Evolutionary conservation across 2,888 invertebrate species (phyloP).

Genomic region (Scaptomyza polygonia): DNA sequence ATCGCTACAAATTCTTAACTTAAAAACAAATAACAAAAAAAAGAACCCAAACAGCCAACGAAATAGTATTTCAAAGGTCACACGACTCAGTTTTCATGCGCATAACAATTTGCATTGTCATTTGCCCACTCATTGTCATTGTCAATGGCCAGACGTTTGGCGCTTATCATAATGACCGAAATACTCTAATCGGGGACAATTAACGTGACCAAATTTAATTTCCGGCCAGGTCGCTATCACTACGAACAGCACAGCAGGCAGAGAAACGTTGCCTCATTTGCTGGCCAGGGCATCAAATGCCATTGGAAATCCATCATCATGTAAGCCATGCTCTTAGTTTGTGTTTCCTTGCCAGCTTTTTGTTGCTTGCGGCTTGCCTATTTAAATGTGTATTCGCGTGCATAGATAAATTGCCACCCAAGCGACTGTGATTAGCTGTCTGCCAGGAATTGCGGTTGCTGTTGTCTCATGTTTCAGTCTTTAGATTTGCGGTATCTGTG

Average conservation of each 20-base stretch:
- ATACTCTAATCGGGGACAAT: constrained; percentile 75
- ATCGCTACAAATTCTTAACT: constrained; percentile 34
- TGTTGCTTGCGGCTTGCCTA: constrained; percentile 33
- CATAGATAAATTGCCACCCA: constrained; percentile 59
- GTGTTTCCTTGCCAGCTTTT: constrained; percentile 26
- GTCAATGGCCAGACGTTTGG: constrained; percentile 48
- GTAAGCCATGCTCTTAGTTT: constrained; percentile 52
- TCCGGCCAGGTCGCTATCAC: constrained; percentile 71
- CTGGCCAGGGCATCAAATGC: constrained; percentile 46
- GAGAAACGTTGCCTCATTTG: constrained; percentile 41
- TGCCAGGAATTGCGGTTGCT: constrained; percentile 31
- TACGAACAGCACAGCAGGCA: constrained; percentile 10
- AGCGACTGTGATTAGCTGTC: constrained; percentile 49
- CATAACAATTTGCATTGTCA: neutral
- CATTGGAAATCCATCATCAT: constrained; percentile 77
- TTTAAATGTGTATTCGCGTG: constrained; percentile 57
- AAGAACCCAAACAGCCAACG: constrained; percentile 16
- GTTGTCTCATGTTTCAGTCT: constrained; percentile 36
- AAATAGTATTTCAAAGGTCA: constrained; percentile 13
- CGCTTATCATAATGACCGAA: constrained; percentile 76
- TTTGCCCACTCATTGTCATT: constrained; percentile 45
- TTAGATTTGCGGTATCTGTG: constrained; percentile 49
- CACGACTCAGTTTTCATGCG: constrained; percentile 4
- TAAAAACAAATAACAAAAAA: neutral
- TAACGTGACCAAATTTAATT: constrained; percentile 77